Base-by-base conservation (phyloP, 2,113 vertebrate genomes). In the Cyanocitta stelleri region DNA sequence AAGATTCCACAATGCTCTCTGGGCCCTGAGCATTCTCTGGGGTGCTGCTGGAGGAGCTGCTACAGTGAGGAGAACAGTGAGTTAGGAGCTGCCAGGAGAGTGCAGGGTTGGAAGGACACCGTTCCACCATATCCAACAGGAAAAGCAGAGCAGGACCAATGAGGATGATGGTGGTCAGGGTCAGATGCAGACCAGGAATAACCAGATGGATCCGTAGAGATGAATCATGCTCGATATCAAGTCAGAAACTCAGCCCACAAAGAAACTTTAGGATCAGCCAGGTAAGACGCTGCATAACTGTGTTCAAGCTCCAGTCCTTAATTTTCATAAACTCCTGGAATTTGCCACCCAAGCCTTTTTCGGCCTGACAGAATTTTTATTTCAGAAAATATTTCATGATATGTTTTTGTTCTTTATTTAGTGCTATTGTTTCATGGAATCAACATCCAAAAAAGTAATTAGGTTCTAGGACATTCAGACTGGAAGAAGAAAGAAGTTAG, bases 21-120 rank as follows among this genome's bases (percentile, higher is more conserved):
- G 0, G 7, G 7, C 17, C 22, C 55, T 58, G 32, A 78, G 5
- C 6, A 41, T 62, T 26, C 32, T 49, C 7, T 37, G 37, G 4
- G 5, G 12, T 77, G 24, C 10, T 59, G 39, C 33, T 39, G 30
- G 16, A 89, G 2, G 2, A 2, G 16, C 17, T 74, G 20, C 17
- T 51, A 9, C 46, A 24, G 6, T 0, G 5, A 49, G 20, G n/a
- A 46, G 4, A 51, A 14, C 35, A 52, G 24, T 0, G 0, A 30
- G 21, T 5, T 3, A 1, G 24, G 18, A 80, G 4, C 6, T 30
- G 7, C 18, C 19, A 35, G 12, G 9, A 7, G 16, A 58, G 19
- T 9, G 33, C 32, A 74, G 10, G 11, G 7, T 9, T 85, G 29
- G 9, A 20, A 43, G 46, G 35, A 51, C 21, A 48, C 10, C 8